Percentiles rank a stretch among this genome's conserved stretches.
These are phyloP conservation scores for Diglossa cyanea DNA, from an alignment of 2,797 vertebrate species.

Conservation along the genomic window DNA sequence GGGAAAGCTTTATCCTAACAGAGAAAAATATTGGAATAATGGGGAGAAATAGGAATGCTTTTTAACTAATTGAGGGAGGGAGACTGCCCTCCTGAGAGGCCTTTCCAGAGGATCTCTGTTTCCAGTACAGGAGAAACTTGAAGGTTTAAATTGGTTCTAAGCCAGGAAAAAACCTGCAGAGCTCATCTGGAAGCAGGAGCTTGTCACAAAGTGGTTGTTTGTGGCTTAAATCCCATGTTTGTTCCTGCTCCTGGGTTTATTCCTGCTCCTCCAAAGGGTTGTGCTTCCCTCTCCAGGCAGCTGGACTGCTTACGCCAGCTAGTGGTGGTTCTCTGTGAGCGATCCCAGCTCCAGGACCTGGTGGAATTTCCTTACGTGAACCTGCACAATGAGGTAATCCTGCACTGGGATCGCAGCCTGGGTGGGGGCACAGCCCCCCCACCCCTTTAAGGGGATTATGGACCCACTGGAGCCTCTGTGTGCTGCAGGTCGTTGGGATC, in stretches of 20 bases:
- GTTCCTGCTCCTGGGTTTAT: background rate
- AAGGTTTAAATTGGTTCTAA: background rate
- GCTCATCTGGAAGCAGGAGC: rapidly evolving
- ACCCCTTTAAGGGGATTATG: background rate
- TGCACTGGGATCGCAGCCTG: rapidly evolving
- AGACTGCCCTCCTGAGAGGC: background rate
- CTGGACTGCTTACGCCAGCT: conserved; percentile 94
- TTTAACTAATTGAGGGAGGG: background rate
- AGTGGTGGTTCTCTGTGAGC: conserved; percentile 93
- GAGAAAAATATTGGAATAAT: background rate
- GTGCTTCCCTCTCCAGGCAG: conserved; percentile 75
- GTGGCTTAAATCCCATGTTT: background rate
- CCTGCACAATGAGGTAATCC: conserved; percentile 88
- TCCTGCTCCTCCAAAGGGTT: background rate
- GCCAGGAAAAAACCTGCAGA: rapidly evolving
- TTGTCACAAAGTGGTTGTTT: background rate
- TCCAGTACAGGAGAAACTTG: background rate
- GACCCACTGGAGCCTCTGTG: background rate
- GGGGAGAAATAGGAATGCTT: background rate
- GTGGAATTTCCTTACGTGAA: conserved; percentile 92
- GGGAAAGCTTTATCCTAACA: background rate
- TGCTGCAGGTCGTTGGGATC: conserved; percentile 87
- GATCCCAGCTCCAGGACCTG: conserved; percentile 91
- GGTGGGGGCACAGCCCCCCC: rapidly evolving
- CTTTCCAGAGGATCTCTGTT: background rate